These are phyloP conservation scores for Sebastes dallii DNA, from an alignment of 2,797 vertebrate genomes.

Conservation along the genomic window DNA sequence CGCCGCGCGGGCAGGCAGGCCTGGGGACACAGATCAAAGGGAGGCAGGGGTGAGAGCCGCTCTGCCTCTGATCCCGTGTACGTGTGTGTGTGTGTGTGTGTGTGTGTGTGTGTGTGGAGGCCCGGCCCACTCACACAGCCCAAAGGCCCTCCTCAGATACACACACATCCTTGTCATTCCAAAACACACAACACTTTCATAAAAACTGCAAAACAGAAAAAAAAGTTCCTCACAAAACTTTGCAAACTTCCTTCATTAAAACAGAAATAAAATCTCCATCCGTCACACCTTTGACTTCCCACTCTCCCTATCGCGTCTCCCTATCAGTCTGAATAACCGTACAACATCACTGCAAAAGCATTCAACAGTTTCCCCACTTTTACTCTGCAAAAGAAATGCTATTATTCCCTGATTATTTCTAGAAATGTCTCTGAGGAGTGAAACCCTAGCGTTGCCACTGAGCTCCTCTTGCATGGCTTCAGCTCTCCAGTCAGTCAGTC, in stretches of 20 bases:
- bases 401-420: constrained; percentile 24
- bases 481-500: constrained; percentile 12
- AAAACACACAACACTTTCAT: constrained; percentile 75
- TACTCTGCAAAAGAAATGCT: not conserved
- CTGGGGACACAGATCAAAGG: constrained; percentile 99
- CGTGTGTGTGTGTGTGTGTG: constrained; percentile 45
- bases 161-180: constrained; percentile 71
- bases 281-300: constrained; percentile 15
- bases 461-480: constrained; percentile 32
- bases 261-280: constrained; percentile 49
- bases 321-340: not conserved
- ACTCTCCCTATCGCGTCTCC: not conserved
- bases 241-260: constrained; percentile 65
- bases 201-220: constrained; percentile 72
- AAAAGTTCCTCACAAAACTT: constrained; percentile 70
- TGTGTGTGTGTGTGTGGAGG: constrained; percentile 36
- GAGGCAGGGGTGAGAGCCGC: constrained; percentile 85
- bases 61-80: constrained; percentile 90
- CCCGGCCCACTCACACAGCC: constrained; percentile 80
- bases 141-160: constrained; percentile 73
- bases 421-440: constrained; percentile 37
- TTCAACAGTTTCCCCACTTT: constrained; percentile 13
- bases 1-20: constrained; percentile 87
- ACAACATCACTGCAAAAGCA: not conserved
- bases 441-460: constrained; percentile 47